Evolutionary conservation across 2,888 invertebrate species (phyloP), one percentile per base, ranked within the genome.

Genomic region (Malthinus flaveolus): DNA sequence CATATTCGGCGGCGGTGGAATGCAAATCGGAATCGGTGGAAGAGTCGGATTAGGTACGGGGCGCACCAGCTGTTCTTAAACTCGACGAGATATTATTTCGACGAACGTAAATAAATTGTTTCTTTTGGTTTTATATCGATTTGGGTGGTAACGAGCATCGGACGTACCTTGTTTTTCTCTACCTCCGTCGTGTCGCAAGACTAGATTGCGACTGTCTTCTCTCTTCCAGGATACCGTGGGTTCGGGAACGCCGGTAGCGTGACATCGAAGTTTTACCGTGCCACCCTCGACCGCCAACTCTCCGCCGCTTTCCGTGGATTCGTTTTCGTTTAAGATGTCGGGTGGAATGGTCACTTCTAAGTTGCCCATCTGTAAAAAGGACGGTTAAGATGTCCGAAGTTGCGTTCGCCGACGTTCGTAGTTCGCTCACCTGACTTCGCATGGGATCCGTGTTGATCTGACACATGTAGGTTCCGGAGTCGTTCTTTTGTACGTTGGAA

Each of bases 391-490:
- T n/a, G n/a, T n/a, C n/a, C n/a, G n/a, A n/a, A n/a, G n/a, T n/a
- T n/a, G n/a, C n/a, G n/a, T n/a, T n/a, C n/a, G n/a, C n/a, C n/a
- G n/a, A n/a, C n/a, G n/a, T n/a, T n/a, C n/a, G n/a, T n/a, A n/a
- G n/a, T n/a, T n/a, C n/a, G n/a, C n/a, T 42, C 80, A 93, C 93
- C 87, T 91, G 90, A 78, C 89, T 91, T 71, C 88, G 86, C 92
- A 93, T 93, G 56, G 93, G 94, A 76, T 92, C 91, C 57, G 93
- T 94, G 80, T 94, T 94, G 73, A 94, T 89, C 81, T 95, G 95
- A 80, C 94, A 95, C 93, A 95, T 95, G 81, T 95, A 95, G 49
- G 91, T 91, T 71, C 95, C 95, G 32, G 91, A 91, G 81, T 95
- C 95, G 77, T 91, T 91, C 73, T 91, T 88, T 79, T 93, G 93